Evolutionary conservation across 2,888 invertebrate species (phyloP), one percentile per base, ranked within the genome.

Genomic region (Vanessa cardui): DNA sequence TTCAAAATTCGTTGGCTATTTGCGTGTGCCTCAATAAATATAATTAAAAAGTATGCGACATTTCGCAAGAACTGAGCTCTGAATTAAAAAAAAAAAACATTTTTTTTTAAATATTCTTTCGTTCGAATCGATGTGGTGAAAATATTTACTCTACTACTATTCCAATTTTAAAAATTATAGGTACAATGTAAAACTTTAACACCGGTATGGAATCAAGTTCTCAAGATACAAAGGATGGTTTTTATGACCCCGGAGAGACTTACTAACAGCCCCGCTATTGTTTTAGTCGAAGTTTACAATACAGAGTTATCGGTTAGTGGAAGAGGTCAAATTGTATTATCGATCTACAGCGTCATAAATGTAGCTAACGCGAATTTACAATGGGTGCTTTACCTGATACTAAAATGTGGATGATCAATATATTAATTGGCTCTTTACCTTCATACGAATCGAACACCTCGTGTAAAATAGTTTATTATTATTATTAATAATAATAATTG

Each of bases 241-340:
- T 80, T 76, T 33, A 80, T 82, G 1, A 81, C 86, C 2, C 70
- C 71, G 0, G 80, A 84, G 6, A 79, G 87, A 33, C 68, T 90
- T 4, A 62, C 72, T 0, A 74, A 70, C 0, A 82, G 82, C 73
- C 91, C 94, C 0, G 93, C 93, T 0, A 67, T 83, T 1, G 78
- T 92, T 1, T 75, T 89, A 0, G 68, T 94, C 6, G 94, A 94
- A 80, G 77, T 94, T 0, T 85, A 83, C 56, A 88, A 90, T 70
- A 77, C 77, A 1, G 88, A 93, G 45, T 63, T 74, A n/a, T 20
- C 74, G 72, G 88, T 87, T 73, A 76, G 76, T 73, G 56, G 56
- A 31, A 39, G 21, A 66, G 65, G 49, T 58, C 64, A 68, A 64
- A 39, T 39, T 18, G 39, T 31, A 45, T 33, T 59, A 21, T 56